phyloP scores from a whole-genome alignment of 2,888 invertebrate species.

The Choreutis nemorana region DNA sequence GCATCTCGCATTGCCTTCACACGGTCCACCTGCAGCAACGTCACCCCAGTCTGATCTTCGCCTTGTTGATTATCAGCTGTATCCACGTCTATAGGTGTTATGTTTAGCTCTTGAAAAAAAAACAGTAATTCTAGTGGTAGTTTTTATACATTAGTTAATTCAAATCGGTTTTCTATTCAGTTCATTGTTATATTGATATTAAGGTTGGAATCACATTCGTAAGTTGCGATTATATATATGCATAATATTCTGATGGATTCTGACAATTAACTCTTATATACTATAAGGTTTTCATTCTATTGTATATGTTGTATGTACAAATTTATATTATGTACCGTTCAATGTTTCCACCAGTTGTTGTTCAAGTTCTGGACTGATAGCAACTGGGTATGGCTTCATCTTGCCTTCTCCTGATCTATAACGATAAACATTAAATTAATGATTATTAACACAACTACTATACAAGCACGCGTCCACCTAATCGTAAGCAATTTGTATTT shows the following conservation, averaged over 20 bases:
- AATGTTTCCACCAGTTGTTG: slow-evolving; percentile 66
- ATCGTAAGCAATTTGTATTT: no score
- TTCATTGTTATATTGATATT: no score
- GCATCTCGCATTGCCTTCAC: slow-evolving; percentile 70
- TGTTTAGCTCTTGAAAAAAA: slow-evolving; percentile 31
- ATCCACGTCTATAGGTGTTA: slow-evolving; percentile 34
- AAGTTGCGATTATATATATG: no score
- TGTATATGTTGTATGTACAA: not conserved
- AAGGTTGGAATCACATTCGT: no score
- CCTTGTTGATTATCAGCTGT: slow-evolving; percentile 11
- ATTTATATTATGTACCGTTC: slow-evolving; percentile 25
- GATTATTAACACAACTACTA: no score
- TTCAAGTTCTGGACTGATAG: slow-evolving; percentile 76
- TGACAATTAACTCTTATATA: no score
- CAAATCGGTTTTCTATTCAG: no score
- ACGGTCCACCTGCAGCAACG: slow-evolving; percentile 38
- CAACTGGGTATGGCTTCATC: slow-evolving; percentile 81
- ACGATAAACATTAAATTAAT: slow-evolving; percentile 7
- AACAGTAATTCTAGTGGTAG: no score
- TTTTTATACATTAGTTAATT: no score
- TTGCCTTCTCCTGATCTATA: slow-evolving; percentile 68
- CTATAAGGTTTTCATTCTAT: no score
- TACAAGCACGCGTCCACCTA: no score
- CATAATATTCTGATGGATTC: no score
- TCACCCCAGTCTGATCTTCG: slow-evolving; percentile 25